Conservation (phyloP, 2,113 vertebrate genomes). For the Alethe diademata region DNA sequence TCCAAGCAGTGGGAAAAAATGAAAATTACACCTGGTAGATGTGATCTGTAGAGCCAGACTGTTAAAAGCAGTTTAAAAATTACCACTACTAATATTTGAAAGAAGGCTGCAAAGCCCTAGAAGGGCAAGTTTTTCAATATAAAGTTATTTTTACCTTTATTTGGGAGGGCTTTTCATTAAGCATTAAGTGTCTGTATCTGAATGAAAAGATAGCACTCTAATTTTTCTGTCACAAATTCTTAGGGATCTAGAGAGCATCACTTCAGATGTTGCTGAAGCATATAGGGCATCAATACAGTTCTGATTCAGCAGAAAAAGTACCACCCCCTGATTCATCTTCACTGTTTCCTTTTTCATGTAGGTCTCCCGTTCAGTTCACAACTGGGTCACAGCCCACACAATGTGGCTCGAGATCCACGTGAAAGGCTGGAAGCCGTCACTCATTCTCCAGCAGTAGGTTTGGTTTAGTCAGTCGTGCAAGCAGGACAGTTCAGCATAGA, state of each 20-base stretch:
- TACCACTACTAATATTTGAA: not conserved
- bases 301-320: conserved; percentile 17
- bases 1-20: not conserved
- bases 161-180: not conserved
- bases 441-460: not conserved
- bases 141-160: not conserved
- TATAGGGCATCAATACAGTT: not conserved
- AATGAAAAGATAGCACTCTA: not conserved
- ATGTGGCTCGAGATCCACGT: not conserved
- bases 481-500: not conserved
- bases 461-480: not conserved
- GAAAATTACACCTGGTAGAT: not conserved
- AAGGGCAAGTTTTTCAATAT: not conserved
- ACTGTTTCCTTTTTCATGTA: not conserved
- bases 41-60: not conserved
- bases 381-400: not conserved
- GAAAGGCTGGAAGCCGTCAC: not conserved
- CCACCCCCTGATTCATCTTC: not conserved
- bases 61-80: not conserved
- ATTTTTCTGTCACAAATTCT: not conserved
- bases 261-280: not conserved
- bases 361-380: not conserved
- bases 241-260: not conserved
- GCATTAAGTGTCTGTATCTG: not conserved
- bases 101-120: not conserved